Evolutionary conservation across 1,140 invertebrate genomes (phyloP), one percentile per base, ranked within the genome.

Genomic region (Drosophila saltans): DNA sequence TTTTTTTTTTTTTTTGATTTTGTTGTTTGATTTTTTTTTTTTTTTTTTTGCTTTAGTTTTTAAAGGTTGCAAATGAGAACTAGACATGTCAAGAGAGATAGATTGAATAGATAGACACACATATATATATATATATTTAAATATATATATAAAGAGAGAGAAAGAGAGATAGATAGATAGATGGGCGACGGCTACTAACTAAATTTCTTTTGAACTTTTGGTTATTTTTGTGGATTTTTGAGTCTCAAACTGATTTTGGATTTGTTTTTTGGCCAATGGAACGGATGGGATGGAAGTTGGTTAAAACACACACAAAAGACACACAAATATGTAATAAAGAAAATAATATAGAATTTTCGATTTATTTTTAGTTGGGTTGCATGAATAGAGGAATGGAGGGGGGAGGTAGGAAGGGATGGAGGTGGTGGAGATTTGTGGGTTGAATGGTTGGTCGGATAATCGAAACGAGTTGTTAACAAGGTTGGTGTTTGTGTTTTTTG

Each of bases 381-480:
- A 88, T 83, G 82, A 77, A 69, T 26, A 8, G 43, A 21, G 45
- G 21, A 16, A 21, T 8, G 6, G 21, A 6, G 16, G 45, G 8
- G 21, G 45, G 45, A 21, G 45, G 6, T 16, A 16, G 16, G 16
- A 16, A 16, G 16, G 16, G 16, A 16, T 48, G 45, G 21, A 24
- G 7, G 45, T 8, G 39, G 45, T 26, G 45, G 21, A 52, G 21
- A 24, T 8, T 48, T 52, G 45, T 57, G 33, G 33, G 6, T 5
- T 2, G 33, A 7, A 1, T 6, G 33, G 33, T 36, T 36, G 33
- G 16, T 26, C 7, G 16, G 21, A 30, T 57, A 66, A 71, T 82
- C 84, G 80, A 83, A 89, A 83, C 72, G 76, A 83, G 66, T 80
- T 55, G 84, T 88, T 88, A 86, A 72, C 59, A 74, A 77, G 67